phyloP scores from a whole-genome alignment of 2,888 invertebrate species.

The Ferrisia virgata region DNA sequence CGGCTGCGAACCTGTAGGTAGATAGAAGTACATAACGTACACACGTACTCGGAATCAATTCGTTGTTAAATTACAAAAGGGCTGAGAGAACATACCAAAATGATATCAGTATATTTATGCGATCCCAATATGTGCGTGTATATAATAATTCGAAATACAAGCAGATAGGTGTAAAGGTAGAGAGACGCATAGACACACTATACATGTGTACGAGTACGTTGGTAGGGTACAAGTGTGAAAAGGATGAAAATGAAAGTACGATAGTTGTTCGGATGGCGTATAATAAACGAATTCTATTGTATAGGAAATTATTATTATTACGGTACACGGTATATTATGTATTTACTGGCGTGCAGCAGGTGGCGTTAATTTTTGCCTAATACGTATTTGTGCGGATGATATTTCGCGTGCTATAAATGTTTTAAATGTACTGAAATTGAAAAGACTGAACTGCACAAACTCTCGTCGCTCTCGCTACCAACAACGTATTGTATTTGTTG shows the following conservation, averaged over 20 bases:
- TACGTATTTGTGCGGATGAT: neutral
- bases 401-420: neutral
- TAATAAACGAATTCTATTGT: slow-evolving; percentile 14
- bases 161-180: too few relatives aligned
- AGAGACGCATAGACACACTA: too few relatives aligned
- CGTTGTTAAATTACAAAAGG: neutral
- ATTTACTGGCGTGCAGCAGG: neutral
- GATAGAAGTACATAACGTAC: too few relatives aligned
- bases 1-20: slow-evolving; percentile 68
- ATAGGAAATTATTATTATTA: slow-evolving; percentile 9
- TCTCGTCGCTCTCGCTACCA: too few relatives aligned
- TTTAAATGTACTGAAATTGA: neutral
- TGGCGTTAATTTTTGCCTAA: slow-evolving; percentile 3
- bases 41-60: too few relatives aligned
- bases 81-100: neutral
- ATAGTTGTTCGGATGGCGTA: neutral
- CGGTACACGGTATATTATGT: neutral
- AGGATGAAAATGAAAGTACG: slow-evolving; percentile 14
- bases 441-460: neutral
- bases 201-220: neutral
- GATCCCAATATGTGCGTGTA: neutral
- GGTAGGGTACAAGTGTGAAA: neutral
- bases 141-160: too few relatives aligned
- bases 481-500: neutral
- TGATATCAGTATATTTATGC: neutral